A percentile compares a stretch with the other conserved stretches of the same genome.
These are phyloP conservation scores for Drosophila sordidula DNA, from an alignment of 2,888 invertebrate species.

Conservation along the genomic window DNA sequence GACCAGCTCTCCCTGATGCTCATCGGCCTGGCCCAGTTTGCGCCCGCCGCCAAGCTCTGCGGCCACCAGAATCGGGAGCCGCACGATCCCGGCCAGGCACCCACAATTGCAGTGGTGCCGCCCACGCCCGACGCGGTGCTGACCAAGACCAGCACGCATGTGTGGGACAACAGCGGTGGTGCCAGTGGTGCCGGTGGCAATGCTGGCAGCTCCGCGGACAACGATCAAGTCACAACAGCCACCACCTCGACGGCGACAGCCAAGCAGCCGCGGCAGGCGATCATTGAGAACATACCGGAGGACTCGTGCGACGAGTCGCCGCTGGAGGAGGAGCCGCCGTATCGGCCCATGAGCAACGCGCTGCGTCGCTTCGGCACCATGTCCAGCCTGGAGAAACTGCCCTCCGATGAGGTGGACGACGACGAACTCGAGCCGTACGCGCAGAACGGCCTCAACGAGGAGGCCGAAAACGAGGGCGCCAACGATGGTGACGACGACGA, in stretches of 20 bases:
- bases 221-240: conserved; percentile 80
- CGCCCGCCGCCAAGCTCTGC: conserved; percentile 86
- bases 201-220: background rate
- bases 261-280: conserved; percentile 77
- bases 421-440: conserved; percentile 80
- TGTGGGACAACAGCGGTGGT: conserved; percentile 82
- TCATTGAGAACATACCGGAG: conserved; percentile 86
- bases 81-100: conserved; percentile 81
- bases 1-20: conserved; percentile 89
- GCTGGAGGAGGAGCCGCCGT: conserved; percentile 90
- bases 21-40: conserved; percentile 87
- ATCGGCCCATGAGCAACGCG: conserved; percentile 87
- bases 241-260: conserved; percentile 61
- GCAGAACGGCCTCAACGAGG: conserved; percentile 68
- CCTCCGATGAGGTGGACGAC: conserved; percentile 87
- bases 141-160: conserved; percentile 84
- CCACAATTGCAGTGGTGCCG: conserved; percentile 91
- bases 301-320: conserved; percentile 89
- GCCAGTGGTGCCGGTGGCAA: background rate
- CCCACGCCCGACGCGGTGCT: conserved; percentile 89
- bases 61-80: conserved; percentile 43
- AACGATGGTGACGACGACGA: conserved; percentile 80
- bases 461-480: conserved; percentile 76
- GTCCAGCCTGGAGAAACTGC: conserved; percentile 90
- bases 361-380: conserved; percentile 89